Percentiles rank a stretch among this genome's conserved stretches.
Evolutionary conservation across 1,140 invertebrate species (phyloP).

Genomic region (Kradibia gibbosae): DNA sequence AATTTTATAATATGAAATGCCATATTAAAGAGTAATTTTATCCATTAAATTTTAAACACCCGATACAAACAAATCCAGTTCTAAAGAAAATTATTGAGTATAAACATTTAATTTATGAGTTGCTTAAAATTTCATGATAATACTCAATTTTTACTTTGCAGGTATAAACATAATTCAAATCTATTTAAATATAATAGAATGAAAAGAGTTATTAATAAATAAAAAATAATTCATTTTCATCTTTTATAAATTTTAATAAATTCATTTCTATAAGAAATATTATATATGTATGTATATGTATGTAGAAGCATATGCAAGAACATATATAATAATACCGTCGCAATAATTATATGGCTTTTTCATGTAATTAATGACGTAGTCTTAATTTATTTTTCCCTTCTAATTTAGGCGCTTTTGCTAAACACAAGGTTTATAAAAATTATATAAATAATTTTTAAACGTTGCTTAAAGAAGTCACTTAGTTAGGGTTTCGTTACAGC

Average conservation of each 20-base stretch:
- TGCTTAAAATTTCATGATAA: constrained; percentile 43
- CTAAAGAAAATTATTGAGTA: background rate
- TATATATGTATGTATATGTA: constrained; percentile 6
- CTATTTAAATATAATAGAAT: constrained; percentile 49
- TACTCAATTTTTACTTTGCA: constrained; percentile 42
- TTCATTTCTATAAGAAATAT: constrained; percentile 50
- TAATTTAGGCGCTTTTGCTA: constrained; percentile 35
- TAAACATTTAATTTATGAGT: constrained; percentile 1
- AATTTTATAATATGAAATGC: constrained; percentile 11
- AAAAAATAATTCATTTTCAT: constrained; percentile 43
- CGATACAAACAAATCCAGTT: background rate
- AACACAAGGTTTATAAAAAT: constrained; percentile 30
- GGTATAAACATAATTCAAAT: constrained; percentile 39
- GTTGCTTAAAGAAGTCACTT: constrained; percentile 43
- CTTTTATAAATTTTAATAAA: constrained; percentile 47
- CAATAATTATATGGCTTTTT: constrained; percentile 22
- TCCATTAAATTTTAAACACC: background rate
- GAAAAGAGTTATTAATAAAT: constrained; percentile 45
- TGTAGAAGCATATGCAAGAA: background rate
- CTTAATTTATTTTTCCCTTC: constrained; percentile 44
- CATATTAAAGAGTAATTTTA: constrained; percentile 13
- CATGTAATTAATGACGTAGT: constrained; percentile 8
- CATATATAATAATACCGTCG: background rate
- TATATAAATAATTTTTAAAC: constrained; percentile 41
- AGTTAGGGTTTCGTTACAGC: constrained; percentile 45